A percentile compares a stretch with the other conserved stretches of the same genome.
Evolutionary conservation across 23 tunicate species (phyloP).

Genomic region (Aplidium turbinatum): DNA sequence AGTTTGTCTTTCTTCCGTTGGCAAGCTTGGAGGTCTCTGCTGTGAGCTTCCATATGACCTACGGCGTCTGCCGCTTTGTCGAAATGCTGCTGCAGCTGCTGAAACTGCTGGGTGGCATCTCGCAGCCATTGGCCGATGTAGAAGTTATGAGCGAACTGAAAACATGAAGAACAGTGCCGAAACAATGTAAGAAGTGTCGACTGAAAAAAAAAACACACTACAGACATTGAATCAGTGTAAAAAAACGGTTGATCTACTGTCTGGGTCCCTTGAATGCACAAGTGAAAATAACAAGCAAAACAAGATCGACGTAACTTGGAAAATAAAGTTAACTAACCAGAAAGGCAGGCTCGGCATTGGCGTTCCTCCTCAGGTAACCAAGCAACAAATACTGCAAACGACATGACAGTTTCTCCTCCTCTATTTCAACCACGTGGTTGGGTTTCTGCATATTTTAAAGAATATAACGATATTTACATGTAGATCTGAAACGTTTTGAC

Average conservation of each 20-base stretch:
- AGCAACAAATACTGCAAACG: constrained; percentile 69
- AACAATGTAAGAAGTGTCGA: too few species aligned
- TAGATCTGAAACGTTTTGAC: too few species aligned
- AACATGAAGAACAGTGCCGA: too few species aligned
- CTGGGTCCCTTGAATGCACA: too few species aligned
- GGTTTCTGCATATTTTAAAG: too few species aligned
- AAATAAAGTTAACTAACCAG: constrained; percentile 46
- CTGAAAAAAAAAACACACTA: too few species aligned
- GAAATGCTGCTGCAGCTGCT: constrained; percentile 38
- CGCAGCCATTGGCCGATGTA: constrained; percentile 97
- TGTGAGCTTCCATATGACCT: constrained; percentile 37
- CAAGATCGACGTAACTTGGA: too few species aligned
- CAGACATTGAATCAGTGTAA: too few species aligned
- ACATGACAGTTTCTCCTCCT: constrained; percentile 29
- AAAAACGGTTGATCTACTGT: too few species aligned
- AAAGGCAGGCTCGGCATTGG: constrained; percentile 70
- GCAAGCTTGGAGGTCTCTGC: constrained; percentile 33
- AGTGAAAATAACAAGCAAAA: too few species aligned
- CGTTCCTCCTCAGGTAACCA: constrained; percentile 65
- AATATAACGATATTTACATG: too few species aligned
- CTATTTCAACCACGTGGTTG: too few species aligned
- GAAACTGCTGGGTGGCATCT: constrained; percentile 61
- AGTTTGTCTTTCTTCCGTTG: constrained; percentile 54
- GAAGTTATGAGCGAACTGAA: constrained; percentile 91
- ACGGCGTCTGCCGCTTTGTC: constrained; percentile 28